These are phyloP conservation scores for Halesus radiatus DNA, from an alignment of 1,140 invertebrate species.

Conservation along the genomic window DNA sequence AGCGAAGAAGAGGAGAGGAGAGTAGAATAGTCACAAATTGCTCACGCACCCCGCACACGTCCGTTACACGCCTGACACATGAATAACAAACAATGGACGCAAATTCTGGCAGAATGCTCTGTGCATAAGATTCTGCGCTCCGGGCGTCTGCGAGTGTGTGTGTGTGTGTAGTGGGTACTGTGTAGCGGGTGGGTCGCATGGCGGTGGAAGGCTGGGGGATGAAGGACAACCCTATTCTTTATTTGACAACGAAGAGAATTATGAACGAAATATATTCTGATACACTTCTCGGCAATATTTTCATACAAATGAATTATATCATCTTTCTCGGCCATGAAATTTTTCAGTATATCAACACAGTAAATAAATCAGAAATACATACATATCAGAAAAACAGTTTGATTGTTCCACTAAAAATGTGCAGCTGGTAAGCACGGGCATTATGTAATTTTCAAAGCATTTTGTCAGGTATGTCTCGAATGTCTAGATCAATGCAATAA, in stretches of 20 bases:
- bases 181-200: neutral
- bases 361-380: too few species aligned
- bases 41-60: conserved; percentile 58
- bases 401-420: too few species aligned
- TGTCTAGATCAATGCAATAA: too few species aligned
- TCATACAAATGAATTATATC: too few species aligned
- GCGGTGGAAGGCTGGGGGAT: neutral
- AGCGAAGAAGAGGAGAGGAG: neutral
- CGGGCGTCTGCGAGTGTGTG: too few species aligned
- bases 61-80: conserved; percentile 55
- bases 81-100: conserved; percentile 58
- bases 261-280: neutral
- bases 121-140: conserved; percentile 18
- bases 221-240: neutral
- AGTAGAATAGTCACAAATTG: conserved; percentile 50
- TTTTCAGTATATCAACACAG: too few species aligned
- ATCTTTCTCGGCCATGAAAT: too few species aligned
- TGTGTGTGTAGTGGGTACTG: neutral
- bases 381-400: too few species aligned
- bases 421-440: too few species aligned
- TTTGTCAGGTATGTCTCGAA: too few species aligned
- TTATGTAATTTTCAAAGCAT: too few species aligned
- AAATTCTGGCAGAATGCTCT: conserved; percentile 51
- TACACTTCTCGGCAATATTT: too few species aligned
- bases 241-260: neutral